Percentiles rank a stretch among this genome's conserved stretches.
These are phyloP conservation scores for Dendrocincla fuliginosa DNA, from an alignment of 2,797 vertebrate species.

Conservation along the genomic window DNA sequence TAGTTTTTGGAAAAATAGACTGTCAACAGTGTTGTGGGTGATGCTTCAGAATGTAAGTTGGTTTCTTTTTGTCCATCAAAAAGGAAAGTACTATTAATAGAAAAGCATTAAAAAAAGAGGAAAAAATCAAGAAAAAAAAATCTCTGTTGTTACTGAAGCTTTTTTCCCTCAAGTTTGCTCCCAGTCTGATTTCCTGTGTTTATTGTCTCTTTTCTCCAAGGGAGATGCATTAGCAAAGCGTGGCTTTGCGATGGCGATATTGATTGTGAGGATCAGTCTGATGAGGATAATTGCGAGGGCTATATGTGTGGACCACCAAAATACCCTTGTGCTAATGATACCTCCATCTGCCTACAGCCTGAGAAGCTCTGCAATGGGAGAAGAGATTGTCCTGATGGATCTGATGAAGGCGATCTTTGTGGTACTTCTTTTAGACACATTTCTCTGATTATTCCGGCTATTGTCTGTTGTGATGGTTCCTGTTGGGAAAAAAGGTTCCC, in stretches of 20 bases:
- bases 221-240: constrained; percentile 97
- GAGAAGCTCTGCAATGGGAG: constrained; percentile 95
- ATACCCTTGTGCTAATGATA: constrained; percentile 94
- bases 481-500: neutral
- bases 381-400: constrained; percentile 92
- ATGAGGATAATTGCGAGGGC: constrained; percentile 92
- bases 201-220: constrained; percentile 79
- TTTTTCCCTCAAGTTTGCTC: neutral
- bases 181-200: constrained; percentile 55
- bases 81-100: neutral
- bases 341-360: constrained; percentile 90
- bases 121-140: neutral
- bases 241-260: constrained; percentile 99
- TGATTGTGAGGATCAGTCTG: constrained; percentile 97
- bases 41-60: neutral
- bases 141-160: neutral
- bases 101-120: neutral
- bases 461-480: neutral
- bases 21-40: neutral
- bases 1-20: neutral
- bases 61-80: neutral
- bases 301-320: constrained; percentile 93
- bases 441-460: neutral
- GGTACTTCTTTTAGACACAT: constrained; percentile 79
- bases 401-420: constrained; percentile 94